These are phyloP conservation scores for Xanthorhoe designata DNA, from an alignment of 2,888 invertebrate genomes.

Conservation along the genomic window DNA sequence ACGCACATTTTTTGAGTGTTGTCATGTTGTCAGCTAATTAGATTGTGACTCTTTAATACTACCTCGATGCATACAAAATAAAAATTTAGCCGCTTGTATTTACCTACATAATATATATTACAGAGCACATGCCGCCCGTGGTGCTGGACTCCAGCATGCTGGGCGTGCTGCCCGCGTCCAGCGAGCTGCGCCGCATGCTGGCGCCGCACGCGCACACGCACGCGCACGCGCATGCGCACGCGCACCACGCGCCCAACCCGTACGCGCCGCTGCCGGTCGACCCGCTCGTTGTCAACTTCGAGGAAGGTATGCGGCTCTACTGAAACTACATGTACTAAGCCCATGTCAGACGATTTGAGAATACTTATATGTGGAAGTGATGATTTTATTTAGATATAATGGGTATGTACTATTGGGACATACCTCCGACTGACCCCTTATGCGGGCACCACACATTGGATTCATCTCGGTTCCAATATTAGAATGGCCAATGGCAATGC, in stretches of 20 bases:
- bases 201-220: slow-evolving; percentile 49
- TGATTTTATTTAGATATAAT: slow-evolving; percentile 1
- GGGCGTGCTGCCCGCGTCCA: slow-evolving; percentile 71
- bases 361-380: slow-evolving; percentile 26
- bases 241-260: slow-evolving; percentile 58
- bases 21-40: too few relatives aligned
- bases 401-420: too few relatives aligned
- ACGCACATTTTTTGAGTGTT: too few relatives aligned
- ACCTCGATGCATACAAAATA: too few relatives aligned
- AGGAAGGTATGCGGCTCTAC: slow-evolving; percentile 93
- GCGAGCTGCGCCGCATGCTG: slow-evolving; percentile 71
- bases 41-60: too few relatives aligned
- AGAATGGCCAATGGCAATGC: too few relatives aligned
- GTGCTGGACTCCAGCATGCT: slow-evolving; percentile 78
- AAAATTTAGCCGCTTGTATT: too few relatives aligned
- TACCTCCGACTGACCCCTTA: too few relatives aligned
- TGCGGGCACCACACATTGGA: too few relatives aligned
- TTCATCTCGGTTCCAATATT: too few relatives aligned
- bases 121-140: slow-evolving; percentile 54
- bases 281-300: slow-evolving; percentile 91
- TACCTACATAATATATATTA: too few relatives aligned
- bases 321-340: slow-evolving; percentile 81
- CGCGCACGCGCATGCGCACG: slow-evolving; percentile 52
- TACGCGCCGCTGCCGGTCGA: slow-evolving; percentile 86
- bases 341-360: slow-evolving; percentile 60